Base-by-base conservation (phyloP, 1,140 invertebrate species). In the Caenorhabditis tropicalis region DNA sequence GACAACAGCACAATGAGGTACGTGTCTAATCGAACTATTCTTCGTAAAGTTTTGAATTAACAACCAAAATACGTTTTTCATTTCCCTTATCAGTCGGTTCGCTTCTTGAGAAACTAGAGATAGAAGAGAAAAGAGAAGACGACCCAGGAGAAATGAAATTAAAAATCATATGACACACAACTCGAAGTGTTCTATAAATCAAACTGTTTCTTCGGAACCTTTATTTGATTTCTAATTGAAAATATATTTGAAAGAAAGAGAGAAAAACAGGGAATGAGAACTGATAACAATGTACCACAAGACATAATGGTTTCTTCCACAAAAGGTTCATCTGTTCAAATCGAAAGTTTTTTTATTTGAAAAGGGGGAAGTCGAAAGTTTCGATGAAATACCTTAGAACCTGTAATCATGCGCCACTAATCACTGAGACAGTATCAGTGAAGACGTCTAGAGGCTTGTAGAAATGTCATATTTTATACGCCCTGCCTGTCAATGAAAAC, bases 81-180 rank as follows among this genome's bases (percentile, higher is more conserved):
- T 46, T 74, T n/a, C n/a, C 12, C 29, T 43, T 27, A 74, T 43
- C 65, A 74, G 2, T 24, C 29, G 65, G n/a, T n/a, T n/a, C n/a
- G n/a, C n/a, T n/a, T n/a, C n/a, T n/a, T n/a, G n/a, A n/a, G n/a
- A n/a, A n/a, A n/a, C n/a, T n/a, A n/a, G n/a, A n/a, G n/a, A 36
- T 43, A 12, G 36, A 5, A 7, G 15, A 21, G 65, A 74, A 24
- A 74, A 12, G 9, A 24, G 36, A 43, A 58, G 65, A 24, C 36
- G 9, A 24, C 6, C 36, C 6, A 74, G 43, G 43, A 36, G 6
- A 65, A 65, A 27, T 15, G 12, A 31, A 16, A 65, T 6, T 65
- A 51, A 51, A 27, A 56, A 31, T 74, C 65, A 74, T 74, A 46
- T 74, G 65, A 74, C 36, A 74, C 31, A 56, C 53, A n/a, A 74